A percentile compares a stretch with the other conserved stretches of the same genome.
Evolutionary conservation across 1,140 invertebrate genomes (phyloP).

Genomic region (Trichomalopsis sarcophagae): DNA sequence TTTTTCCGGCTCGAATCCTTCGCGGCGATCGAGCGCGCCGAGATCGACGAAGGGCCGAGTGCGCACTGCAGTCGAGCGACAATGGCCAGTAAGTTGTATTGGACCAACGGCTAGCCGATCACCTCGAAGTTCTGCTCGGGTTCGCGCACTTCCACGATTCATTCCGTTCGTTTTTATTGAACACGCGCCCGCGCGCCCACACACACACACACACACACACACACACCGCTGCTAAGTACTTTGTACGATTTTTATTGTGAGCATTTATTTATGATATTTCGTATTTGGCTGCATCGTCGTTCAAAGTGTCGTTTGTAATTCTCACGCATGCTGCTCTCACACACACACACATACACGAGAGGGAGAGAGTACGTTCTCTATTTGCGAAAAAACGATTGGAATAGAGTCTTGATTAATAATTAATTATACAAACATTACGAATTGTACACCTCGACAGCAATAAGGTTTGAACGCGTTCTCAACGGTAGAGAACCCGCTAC

Average conservation of each 20-base stretch:
- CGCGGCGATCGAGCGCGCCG: neutral
- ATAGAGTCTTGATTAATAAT: conserved; percentile 43
- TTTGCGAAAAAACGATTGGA: conserved; percentile 46
- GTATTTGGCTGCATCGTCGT: conserved; percentile 41
- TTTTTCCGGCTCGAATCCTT: neutral
- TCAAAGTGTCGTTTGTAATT: conserved; percentile 32
- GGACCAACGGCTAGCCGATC: conserved; percentile 33
- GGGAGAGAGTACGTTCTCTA: neutral
- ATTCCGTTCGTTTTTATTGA: conserved; percentile 45
- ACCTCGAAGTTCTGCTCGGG: conserved; percentile 45
- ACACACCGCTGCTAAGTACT: conserved; percentile 37
- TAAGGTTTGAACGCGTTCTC: conserved; percentile 46
- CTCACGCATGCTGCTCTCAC: neutral
- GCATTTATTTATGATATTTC: conserved; percentile 53
- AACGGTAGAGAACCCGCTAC: conserved; percentile 45
- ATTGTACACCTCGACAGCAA: conserved; percentile 49
- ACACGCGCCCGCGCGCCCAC: neutral
- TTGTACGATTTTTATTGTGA: conserved; percentile 49
- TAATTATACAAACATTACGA: conserved; percentile 18
- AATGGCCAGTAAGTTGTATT: conserved; percentile 43
- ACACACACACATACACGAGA: neutral
- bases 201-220: neutral
- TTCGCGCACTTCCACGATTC: conserved; percentile 48
- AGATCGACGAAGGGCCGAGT: conserved; percentile 3
- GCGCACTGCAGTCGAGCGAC: neutral